Conservation (phyloP, 2,888 invertebrate genomes). For the Entomobrya multifasciata region DNA sequence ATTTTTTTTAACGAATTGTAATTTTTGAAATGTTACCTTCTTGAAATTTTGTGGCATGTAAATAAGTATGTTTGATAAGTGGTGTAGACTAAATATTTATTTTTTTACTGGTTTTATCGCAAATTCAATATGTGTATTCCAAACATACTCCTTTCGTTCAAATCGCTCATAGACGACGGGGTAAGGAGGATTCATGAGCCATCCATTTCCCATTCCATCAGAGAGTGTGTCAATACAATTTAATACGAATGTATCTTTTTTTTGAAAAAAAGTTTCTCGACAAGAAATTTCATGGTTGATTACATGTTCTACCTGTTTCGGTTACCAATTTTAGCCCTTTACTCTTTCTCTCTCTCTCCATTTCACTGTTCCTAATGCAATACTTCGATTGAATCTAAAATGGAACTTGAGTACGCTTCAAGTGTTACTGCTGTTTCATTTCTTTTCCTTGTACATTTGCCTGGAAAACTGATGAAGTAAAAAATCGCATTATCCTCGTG, state of each 20-base stretch:
- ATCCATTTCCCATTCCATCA: slow-evolving; percentile 1
- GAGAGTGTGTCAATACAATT: slow-evolving; percentile 30
- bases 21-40: too few relatives aligned
- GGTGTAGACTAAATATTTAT: slow-evolving; percentile 26
- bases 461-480: slow-evolving; percentile 8
- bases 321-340: slow-evolving; percentile 42
- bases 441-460: background rate
- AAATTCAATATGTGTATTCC: background rate
- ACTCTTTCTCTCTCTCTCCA: background rate
- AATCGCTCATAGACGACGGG: background rate
- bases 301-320: slow-evolving; percentile 54
- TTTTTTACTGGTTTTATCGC: background rate
- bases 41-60: background rate
- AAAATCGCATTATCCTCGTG: slow-evolving; percentile 31
- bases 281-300: slow-evolving; percentile 58
- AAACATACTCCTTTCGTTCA: background rate
- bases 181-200: slow-evolving; percentile 16
- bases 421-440: background rate
- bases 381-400: slow-evolving; percentile 11
- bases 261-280: background rate
- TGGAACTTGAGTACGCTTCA: background rate
- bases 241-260: slow-evolving; percentile 35
- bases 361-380: background rate
- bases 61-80: slow-evolving; percentile 26
- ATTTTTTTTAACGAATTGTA: too few relatives aligned